These are phyloP conservation scores for Uloborus diversus DNA, from an alignment of 1,140 invertebrate genomes.

Conservation along the genomic window DNA sequence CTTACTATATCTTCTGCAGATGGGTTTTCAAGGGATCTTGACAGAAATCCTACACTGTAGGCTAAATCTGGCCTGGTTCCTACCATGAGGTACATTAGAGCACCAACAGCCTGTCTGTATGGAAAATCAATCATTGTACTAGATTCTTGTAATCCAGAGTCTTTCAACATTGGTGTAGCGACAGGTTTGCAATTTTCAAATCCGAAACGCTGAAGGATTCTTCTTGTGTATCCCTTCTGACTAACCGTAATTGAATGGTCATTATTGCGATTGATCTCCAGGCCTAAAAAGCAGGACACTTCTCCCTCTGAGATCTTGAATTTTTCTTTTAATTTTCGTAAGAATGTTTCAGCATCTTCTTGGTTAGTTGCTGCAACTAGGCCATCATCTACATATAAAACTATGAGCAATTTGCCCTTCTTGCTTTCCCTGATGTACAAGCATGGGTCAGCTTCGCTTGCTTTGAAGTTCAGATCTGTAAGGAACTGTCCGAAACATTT, in stretches of 20 bases:
- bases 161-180: slow-evolving; percentile 28
- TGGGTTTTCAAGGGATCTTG: not conserved
- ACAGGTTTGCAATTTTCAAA: slow-evolving; percentile 42
- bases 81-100: slow-evolving; percentile 66
- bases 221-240: slow-evolving; percentile 21
- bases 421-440: slow-evolving; percentile 16
- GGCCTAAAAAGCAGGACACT: slow-evolving; percentile 24
- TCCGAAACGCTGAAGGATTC: slow-evolving; percentile 54
- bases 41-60: slow-evolving; percentile 62
- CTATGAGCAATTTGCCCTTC: not conserved
- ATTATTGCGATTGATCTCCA: slow-evolving; percentile 20
- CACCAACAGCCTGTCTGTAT: slow-evolving; percentile 53
- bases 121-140: slow-evolving; percentile 13
- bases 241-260: slow-evolving; percentile 19
- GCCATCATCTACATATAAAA: slow-evolving; percentile 56
- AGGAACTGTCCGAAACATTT: slow-evolving; percentile 43
- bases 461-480: not conserved
- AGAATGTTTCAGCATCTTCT: too few species aligned
- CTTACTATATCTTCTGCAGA: slow-evolving; percentile 62
- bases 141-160: not conserved
- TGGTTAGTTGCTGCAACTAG: too few species aligned
- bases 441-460: slow-evolving; percentile 25
- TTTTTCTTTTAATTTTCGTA: slow-evolving; percentile 5
- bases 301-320: slow-evolving; percentile 30
- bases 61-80: slow-evolving; percentile 67